Conservation (phyloP, 2,888 invertebrate genomes). For the Malthinus seriepunctatus region DNA sequence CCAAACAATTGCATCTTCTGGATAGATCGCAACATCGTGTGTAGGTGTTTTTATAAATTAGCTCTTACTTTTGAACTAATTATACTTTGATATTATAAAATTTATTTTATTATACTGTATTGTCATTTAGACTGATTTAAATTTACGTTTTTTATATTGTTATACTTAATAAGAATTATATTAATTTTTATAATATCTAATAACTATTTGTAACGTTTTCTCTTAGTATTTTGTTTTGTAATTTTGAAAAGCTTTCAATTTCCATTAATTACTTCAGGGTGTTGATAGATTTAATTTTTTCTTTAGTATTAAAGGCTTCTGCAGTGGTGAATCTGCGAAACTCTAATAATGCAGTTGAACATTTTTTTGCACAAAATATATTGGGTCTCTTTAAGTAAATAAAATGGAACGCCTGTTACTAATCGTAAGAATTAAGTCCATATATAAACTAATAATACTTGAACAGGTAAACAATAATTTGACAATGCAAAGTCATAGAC, state of each 20-base stretch:
- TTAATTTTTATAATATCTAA: conserved; percentile 2
- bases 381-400: too few relatives aligned
- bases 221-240: neutral
- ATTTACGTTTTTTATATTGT: conserved; percentile 1
- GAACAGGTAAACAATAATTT: conserved; percentile 2
- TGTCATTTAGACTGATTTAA: conserved; percentile 16
- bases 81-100: conserved; percentile 18
- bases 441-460: neutral
- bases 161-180: neutral
- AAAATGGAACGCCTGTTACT: neutral
- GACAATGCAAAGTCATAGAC: conserved; percentile 4
- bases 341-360: too few relatives aligned
- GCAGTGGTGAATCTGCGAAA: too few relatives aligned
- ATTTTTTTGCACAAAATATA: too few relatives aligned
- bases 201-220: neutral
- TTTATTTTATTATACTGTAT: conserved; percentile 13
- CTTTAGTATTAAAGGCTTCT: too few relatives aligned
- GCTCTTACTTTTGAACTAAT: conserved; percentile 21
- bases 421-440: neutral
- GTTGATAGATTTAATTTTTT: too few relatives aligned
- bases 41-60: conserved; percentile 15
- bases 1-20: conserved; percentile 67
- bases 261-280: neutral
- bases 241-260: neutral
- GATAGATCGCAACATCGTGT: conserved; percentile 52